Base-by-base conservation (phyloP, 2,797 vertebrate species). In the Trachurus trachurus region DNA sequence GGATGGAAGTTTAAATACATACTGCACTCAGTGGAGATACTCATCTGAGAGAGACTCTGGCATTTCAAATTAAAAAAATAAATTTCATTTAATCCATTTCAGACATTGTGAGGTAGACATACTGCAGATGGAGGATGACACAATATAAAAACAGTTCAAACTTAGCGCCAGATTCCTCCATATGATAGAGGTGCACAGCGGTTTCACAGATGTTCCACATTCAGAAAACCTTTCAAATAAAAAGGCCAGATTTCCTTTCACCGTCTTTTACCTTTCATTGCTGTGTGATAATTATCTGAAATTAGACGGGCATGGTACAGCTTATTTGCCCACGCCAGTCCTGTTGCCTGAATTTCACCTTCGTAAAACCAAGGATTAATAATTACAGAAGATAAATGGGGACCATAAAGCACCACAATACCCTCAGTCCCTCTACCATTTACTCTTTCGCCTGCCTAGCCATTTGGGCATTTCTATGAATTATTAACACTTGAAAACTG, bases 401-500 rank as follows among this genome's bases (percentile, higher is more conserved):
- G 74, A 76, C 92, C 92, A 91, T 94, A 95, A 96, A 94, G 89
- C 92, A 52, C 54, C 79, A 86, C 88, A 93, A 89, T 90, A 93
- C 83, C 92, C 91, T 87, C 80, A 77, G 78, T 89, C 91, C 89
- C 86, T 87, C 47, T 81, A 79, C 92, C 90, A 90, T 95, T 96
- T 96, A 94, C 89, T 92, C 92, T 94, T 94, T 93, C 75, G 86
- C 90, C 94, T 83, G 90, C 78, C 76, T 63, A 81, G 89, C 87
- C 91, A 88, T 87, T 94, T 93, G 86, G 91, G 84, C 92, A 88
- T 93, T 92, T 87, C 71, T 81, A 85, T 97, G 88, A 95, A 97
- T 96, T 96, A 96, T 96, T 96, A 95, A 96, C 89, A 90, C 80
- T 92, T 72, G 78, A 92, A 93, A 96, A 96, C 89, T 92, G 92